These are phyloP conservation scores for Mugil cephalus DNA, from an alignment of 2,113 vertebrate genomes.

Conservation along the genomic window DNA sequence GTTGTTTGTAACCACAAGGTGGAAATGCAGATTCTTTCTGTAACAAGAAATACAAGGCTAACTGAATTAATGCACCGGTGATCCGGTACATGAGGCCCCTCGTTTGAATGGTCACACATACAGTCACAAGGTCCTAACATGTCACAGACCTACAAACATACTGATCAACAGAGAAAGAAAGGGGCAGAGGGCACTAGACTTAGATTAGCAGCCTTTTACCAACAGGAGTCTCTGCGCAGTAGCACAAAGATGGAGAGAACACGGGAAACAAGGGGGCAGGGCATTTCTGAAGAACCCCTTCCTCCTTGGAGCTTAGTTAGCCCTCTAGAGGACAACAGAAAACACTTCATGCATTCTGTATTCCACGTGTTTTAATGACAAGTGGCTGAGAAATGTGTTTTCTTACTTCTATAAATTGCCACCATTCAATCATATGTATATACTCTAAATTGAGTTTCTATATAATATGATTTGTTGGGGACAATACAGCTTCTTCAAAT, in stretches of 20 bases:
- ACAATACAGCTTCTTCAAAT: too few relatives aligned
- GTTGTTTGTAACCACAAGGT: neutral
- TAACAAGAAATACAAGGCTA: neutral
- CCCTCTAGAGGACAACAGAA: slow-evolving; percentile 26
- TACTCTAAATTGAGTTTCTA: too few relatives aligned
- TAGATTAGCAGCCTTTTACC: slow-evolving; percentile 40
- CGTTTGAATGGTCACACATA: neutral
- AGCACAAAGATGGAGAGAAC: slow-evolving; percentile 18
- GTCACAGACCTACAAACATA: slow-evolving; percentile 38
- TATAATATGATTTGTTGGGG: too few relatives aligned
- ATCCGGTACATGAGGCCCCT: neutral
- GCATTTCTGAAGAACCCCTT: slow-evolving; percentile 19
- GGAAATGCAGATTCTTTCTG: neutral
- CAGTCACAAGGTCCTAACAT: slow-evolving; percentile 9
- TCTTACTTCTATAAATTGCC: neutral
- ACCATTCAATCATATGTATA: too few relatives aligned
- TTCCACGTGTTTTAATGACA: neutral
- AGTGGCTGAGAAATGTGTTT: neutral
- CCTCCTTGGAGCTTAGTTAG: slow-evolving; percentile 24
- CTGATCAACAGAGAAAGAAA: slow-evolving; percentile 39
- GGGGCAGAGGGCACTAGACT: slow-evolving; percentile 19
- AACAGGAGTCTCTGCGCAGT: slow-evolving; percentile 45
- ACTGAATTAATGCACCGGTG: neutral
- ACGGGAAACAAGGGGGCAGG: slow-evolving; percentile 19
- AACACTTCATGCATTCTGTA: slow-evolving; percentile 1